A percentile compares a stretch with the other conserved stretches of the same genome.
These are phyloP conservation scores for Periophthalmodon schlosseri DNA, from an alignment of 2,113 vertebrate genomes.

Conservation along the genomic window DNA sequence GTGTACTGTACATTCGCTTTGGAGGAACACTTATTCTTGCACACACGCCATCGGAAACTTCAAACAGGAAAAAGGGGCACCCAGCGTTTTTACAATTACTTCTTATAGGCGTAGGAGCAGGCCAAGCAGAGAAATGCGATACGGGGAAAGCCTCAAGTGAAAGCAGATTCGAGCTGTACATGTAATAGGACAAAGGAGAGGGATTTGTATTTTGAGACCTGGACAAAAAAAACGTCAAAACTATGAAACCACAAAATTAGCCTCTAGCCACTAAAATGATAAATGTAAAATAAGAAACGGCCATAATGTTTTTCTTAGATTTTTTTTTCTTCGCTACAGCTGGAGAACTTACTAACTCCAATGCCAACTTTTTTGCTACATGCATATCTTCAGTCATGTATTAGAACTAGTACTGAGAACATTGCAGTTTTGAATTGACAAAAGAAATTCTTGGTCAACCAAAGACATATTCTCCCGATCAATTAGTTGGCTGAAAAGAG, in stretches of 20 bases:
- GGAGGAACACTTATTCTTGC: constrained; percentile 20
- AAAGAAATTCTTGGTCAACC: no score
- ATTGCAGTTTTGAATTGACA: no score
- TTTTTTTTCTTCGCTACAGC: no score
- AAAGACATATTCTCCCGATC: no score
- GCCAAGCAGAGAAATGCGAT: constrained; percentile 5
- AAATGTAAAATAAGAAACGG: neutral
- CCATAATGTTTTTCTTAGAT: no score
- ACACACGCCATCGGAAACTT: constrained; percentile 24
- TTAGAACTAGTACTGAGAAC: no score
- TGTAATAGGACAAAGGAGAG: constrained; percentile 18
- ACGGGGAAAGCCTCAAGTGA: constrained; percentile 25
- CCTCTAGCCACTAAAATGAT: neutral
- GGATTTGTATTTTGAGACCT: neutral
- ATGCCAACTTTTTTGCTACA: no score
- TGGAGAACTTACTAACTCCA: no score
- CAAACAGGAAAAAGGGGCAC: constrained; percentile 6
- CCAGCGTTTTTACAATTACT: constrained; percentile 28
- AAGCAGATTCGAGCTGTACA: constrained; percentile 37
- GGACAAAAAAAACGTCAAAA: neutral
- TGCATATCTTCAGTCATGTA: no score
- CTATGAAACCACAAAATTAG: neutral
- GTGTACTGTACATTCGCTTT: constrained; percentile 17
- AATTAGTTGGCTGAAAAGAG: no score
- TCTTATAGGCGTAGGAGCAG: constrained; percentile 7